Conservation (phyloP, 2,888 invertebrate genomes). For the Autographa pulchrina region DNA sequence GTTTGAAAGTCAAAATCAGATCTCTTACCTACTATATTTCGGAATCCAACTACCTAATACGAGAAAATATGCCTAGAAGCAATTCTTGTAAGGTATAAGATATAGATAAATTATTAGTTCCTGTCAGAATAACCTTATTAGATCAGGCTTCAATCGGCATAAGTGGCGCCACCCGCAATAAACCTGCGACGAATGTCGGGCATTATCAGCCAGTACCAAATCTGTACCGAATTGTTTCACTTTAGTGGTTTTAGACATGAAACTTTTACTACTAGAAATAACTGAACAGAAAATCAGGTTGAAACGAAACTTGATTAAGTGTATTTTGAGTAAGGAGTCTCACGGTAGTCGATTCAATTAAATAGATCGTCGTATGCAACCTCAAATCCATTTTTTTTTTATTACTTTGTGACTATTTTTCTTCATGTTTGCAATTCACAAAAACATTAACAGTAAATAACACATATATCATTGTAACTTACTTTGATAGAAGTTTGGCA, state of each 20-base stretch:
- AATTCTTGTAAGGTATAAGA: too few relatives aligned
- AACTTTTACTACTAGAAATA: neutral
- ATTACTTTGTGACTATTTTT: neutral
- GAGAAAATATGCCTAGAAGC: too few relatives aligned
- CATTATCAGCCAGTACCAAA: constrained; percentile 26
- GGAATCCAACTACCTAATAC: too few relatives aligned
- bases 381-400: too few relatives aligned
- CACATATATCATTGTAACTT: neutral
- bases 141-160: neutral
- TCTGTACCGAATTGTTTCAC: constrained; percentile 23
- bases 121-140: neutral
- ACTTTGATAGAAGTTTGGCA: neutral
- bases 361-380: too few relatives aligned
- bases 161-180: constrained; percentile 7
- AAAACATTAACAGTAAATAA: too few relatives aligned
- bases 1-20: too few relatives aligned
- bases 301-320: neutral
- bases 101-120: too few relatives aligned
- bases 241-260: constrained; percentile 30
- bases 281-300: neutral
- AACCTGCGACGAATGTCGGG: constrained; percentile 10
- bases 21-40: neutral
- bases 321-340: too few relatives aligned
- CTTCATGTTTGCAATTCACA: neutral
- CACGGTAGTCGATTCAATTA: neutral